These are phyloP conservation scores for Agelas oroides DNA, from an alignment of 37 sponge, comb jelly and placozoan genomes.

Conservation along the genomic window DNA sequence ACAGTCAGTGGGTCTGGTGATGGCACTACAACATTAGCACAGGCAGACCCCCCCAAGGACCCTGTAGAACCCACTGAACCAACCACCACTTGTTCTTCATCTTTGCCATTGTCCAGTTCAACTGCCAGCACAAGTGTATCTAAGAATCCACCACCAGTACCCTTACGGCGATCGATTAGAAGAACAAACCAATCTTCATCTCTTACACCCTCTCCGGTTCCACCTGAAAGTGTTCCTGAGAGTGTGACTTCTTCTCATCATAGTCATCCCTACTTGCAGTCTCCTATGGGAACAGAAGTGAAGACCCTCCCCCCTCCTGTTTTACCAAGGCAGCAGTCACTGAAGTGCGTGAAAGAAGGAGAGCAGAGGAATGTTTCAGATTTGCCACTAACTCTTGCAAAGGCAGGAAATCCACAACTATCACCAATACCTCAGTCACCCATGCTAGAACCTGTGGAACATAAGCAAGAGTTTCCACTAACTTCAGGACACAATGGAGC, in stretches of 20 bases:
- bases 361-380: background rate
- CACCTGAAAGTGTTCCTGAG: no score
- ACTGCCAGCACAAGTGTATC: background rate
- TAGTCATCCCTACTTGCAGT: background rate
- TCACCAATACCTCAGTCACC: background rate
- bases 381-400: background rate
- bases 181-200: background rate
- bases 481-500: background rate
- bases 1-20: background rate
- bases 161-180: conserved; percentile 5
- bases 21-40: background rate
- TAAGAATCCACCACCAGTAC: conserved; percentile 38
- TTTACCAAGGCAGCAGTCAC: conserved; percentile 19
- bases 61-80: background rate
- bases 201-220: background rate
- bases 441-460: background rate
- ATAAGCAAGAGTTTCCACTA: background rate
- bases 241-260: no score
- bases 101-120: background rate
- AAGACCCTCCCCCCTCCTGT: conserved; percentile 26
- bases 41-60: background rate
- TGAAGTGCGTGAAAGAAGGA: background rate
- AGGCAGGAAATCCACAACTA: background rate
- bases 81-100: background rate
- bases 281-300: background rate